These are phyloP conservation scores for Thera obeliscata DNA, from an alignment of 2,888 invertebrate species.

Conservation along the genomic window DNA sequence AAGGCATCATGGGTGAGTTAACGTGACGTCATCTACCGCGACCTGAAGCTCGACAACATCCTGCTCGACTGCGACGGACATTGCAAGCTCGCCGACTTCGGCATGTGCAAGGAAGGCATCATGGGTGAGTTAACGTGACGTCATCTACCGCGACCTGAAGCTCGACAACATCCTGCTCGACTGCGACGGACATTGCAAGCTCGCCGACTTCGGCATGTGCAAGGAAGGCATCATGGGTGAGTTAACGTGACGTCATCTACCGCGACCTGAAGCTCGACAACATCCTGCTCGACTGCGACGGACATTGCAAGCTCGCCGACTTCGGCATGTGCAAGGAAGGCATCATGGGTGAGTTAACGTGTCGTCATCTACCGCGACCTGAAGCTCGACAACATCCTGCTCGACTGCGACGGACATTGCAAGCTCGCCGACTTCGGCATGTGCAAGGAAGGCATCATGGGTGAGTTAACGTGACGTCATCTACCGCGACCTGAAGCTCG, in stretches of 20 bases:
- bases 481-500: conserved; percentile 99
- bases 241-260: conserved; percentile 89
- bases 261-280: conserved; percentile 99
- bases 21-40: conserved; percentile 95
- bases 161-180: conserved; percentile 99
- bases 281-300: conserved; percentile 97
- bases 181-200: conserved; percentile 96
- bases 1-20: conserved; percentile 78
- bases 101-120: conserved; percentile 98
- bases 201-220: conserved; percentile 99
- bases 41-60: conserved; percentile 99
- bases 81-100: conserved; percentile 97
- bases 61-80: conserved; percentile 97
- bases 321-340: conserved; percentile 99
- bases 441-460: conserved; percentile 94
- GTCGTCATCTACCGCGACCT: conserved; percentile 98
- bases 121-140: conserved; percentile 58
- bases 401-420: conserved; percentile 98
- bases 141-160: conserved; percentile 99
- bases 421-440: conserved; percentile 98
- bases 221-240: conserved; percentile 88
- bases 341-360: conserved; percentile 9
- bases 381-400: conserved; percentile 98
- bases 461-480: conserved; percentile 85
- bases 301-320: conserved; percentile 97